Evolutionary conservation across 2,797 vertebrate species (phyloP), one percentile per base, ranked within the genome.

Genomic region (Babyrousa celebensis): DNA sequence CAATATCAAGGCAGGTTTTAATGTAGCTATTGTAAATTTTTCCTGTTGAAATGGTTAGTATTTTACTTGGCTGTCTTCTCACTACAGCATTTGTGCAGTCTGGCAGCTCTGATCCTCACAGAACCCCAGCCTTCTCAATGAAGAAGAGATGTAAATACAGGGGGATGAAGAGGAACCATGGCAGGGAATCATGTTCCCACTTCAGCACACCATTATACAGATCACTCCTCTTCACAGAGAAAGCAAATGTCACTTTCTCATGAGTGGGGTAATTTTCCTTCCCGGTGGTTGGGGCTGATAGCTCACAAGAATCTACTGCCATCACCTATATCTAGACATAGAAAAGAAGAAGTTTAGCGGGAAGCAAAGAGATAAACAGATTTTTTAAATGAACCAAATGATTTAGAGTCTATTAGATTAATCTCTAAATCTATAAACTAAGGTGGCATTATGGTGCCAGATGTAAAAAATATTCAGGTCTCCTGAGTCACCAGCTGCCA

Each of bases 21-120:
- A 43, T 8, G 36, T 20, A 94, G 17, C 14, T 23, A n/a, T 65
- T 63, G 12, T 25, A 95, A 85, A 65, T 85, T 43, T 48, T 65
- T 88, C 70, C 85, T 75, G 74, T 58, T 91, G 20, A 95, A 86
- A 77, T 70, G 40, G 82, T 58, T 52, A 16, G 18, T 71, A 86
- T 72, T 77, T 95, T 88, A 40, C 84, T 36, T 77, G 75, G n/a
- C 25, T 27, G 29, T 36, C 78, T 70, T 68, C 70, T 79, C 40
- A 56, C 62, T 54, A n/a, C 8, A 54, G 17, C 63, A 6, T 60
- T 67, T 25, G 11, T 48, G 27, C 1, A 32, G 11, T 56, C 84
- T 78, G 4, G 56, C 18, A 83, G 43, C 74, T 94, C 71, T 77
- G 65, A 32, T 36, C 27, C 15, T 70, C 48, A 56, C n/a, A 40